Evolutionary conservation across 2,113 vertebrate species (phyloP).

Genomic region (Charina bottae): DNA sequence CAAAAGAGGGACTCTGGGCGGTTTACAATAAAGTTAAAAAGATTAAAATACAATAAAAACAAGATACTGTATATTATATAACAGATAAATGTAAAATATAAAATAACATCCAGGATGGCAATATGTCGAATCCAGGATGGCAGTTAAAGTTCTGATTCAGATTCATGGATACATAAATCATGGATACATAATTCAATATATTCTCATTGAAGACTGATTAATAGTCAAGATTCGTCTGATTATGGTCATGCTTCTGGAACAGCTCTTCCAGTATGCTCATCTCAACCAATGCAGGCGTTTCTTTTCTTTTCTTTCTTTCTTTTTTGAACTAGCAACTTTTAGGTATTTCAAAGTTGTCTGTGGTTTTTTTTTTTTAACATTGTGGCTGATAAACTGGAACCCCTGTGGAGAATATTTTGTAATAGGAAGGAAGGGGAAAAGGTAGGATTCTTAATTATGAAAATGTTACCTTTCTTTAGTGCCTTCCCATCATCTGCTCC

Average conservation of each 20-base stretch:
- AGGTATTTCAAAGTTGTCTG: not conserved
- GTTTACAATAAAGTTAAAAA: too few relatives aligned
- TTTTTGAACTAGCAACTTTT: slow-evolving; percentile 4
- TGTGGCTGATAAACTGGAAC: not conserved
- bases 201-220: slow-evolving; percentile 69
- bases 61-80: too few relatives aligned
- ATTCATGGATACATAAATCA: too few relatives aligned
- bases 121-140: too few relatives aligned
- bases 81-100: too few relatives aligned
- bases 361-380: not conserved
- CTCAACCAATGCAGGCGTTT: slow-evolving; percentile 6
- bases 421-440: not conserved
- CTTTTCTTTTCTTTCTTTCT: too few relatives aligned
- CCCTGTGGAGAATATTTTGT: not conserved
- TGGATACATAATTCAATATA: too few relatives aligned
- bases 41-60: too few relatives aligned
- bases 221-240: slow-evolving; percentile 58
- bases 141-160: too few relatives aligned
- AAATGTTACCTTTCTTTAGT: not conserved
- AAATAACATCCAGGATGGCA: too few relatives aligned
- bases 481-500: not conserved
- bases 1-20: too few relatives aligned
- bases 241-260: slow-evolving; percentile 34
- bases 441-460: not conserved
- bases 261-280: slow-evolving; percentile 44